A percentile compares a stretch with the other conserved stretches of the same genome.
phyloP scores from a whole-genome alignment of 92 coral and sea anemone genomes.

The Anthopleura xanthogrammica region DNA sequence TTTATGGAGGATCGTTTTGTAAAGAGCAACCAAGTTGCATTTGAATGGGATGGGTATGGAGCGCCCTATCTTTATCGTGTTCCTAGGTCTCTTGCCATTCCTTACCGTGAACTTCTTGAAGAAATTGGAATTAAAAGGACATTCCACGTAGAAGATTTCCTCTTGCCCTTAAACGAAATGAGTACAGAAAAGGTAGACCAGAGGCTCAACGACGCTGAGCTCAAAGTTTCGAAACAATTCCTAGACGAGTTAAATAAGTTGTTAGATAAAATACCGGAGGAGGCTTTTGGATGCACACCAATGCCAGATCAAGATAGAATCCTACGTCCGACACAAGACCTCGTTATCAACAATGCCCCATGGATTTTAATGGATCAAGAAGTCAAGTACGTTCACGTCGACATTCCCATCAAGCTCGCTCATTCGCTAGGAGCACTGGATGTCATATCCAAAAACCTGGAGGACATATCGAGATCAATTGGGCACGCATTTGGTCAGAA shows the following conservation, averaged over 20 bases:
- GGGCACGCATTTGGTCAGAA: conserved; percentile 73
- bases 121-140: conserved; percentile 46
- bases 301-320: conserved; percentile 57
- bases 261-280: too few species aligned
- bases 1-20: conserved; percentile 47
- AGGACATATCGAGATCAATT: conserved; percentile 58
- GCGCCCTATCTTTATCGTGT: conserved; percentile 74
- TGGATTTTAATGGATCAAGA: conserved; percentile 37
- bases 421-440: conserved; percentile 69
- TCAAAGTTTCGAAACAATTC: conserved; percentile 47
- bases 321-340: conserved; percentile 46
- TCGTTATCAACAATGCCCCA: conserved; percentile 78
- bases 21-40: conserved; percentile 58
- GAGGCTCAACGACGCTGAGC: conserved; percentile 34
- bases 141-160: conserved; percentile 46
- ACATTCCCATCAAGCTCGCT: conserved; percentile 60
- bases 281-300: conserved; percentile 61
- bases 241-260: too few species aligned
- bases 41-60: conserved; percentile 62
- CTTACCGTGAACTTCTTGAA: conserved; percentile 40
- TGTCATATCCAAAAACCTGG: conserved; percentile 56
- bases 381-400: conserved; percentile 51
- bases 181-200: conserved; percentile 38
- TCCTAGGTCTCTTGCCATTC: conserved; percentile 38
- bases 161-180: conserved; percentile 51